A percentile compares a stretch with the other conserved stretches of the same genome.
Conservation (phyloP, 2,797 vertebrate species). For the Chaetodon trifasciatus region DNA sequence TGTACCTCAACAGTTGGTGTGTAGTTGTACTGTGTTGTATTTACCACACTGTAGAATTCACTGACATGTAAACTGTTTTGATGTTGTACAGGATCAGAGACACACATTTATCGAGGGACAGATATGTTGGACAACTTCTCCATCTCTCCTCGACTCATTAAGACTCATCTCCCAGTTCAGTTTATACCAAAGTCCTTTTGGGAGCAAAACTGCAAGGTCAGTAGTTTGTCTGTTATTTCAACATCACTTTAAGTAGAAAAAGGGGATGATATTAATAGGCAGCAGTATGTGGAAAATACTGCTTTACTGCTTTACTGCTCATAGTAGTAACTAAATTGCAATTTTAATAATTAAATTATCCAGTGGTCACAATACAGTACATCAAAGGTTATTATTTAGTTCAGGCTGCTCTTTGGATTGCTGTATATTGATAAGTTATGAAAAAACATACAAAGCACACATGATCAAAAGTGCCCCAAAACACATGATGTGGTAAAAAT, state of each 20-base stretch:
- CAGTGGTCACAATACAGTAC: no score
- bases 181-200: conserved; percentile 77
- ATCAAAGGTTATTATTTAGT: no score
- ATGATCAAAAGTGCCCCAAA: no score
- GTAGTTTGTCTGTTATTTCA: not conserved
- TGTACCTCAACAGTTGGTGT: not conserved
- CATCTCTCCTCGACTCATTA: conserved; percentile 74
- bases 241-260: not conserved
- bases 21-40: not conserved
- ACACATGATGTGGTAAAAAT: no score
- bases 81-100: not conserved
- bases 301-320: no score
- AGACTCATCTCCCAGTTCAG: conserved; percentile 77
- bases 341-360: no score
- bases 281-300: no score
- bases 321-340: no score
- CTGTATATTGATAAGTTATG: no score
- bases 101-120: conserved; percentile 39
- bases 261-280: not conserved
- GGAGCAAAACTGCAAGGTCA: conserved; percentile 75
- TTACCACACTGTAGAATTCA: not conserved
- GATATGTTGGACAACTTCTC: conserved; percentile 52
- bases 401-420: no score
- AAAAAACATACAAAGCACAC: no score
- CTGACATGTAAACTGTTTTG: not conserved